A percentile compares a stretch with the other conserved stretches of the same genome.
phyloP scores from a whole-genome alignment of 2,113 vertebrate genomes.

The Bolborhynchus lineola region DNA sequence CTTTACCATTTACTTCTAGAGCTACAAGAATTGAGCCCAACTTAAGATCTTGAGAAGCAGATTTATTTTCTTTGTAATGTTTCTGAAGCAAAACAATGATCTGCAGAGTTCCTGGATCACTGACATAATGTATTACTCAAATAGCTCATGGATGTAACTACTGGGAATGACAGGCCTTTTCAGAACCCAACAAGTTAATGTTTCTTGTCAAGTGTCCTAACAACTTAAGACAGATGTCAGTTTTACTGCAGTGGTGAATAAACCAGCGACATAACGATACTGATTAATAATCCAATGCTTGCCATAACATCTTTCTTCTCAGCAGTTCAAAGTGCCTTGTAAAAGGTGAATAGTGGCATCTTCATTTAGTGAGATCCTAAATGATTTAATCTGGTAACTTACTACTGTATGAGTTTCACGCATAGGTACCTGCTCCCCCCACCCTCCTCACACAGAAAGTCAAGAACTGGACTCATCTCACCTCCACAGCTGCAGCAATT shows the following conservation, averaged over 20 bases:
- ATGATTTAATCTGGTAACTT: background rate
- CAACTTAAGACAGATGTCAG: background rate
- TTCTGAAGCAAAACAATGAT: background rate
- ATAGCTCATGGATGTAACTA: background rate
- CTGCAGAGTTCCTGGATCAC: background rate
- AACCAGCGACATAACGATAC: background rate
- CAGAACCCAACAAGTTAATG: background rate
- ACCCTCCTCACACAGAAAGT: background rate
- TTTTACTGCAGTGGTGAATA: background rate
- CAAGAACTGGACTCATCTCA: background rate
- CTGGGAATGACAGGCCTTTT: background rate
- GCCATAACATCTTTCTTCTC: background rate
- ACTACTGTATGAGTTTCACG: background rate
- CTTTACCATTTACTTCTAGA: background rate
- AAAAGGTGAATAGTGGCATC: background rate
- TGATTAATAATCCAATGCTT: background rate
- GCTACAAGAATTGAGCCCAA: background rate
- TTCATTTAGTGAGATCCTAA: background rate
- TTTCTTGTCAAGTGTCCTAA: background rate
- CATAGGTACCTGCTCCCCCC: background rate
- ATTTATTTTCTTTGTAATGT: background rate
- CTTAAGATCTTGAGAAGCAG: background rate
- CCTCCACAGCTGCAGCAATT: constrained; percentile 77
- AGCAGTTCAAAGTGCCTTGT: background rate
- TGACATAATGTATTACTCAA: background rate